phyloP scores from a whole-genome alignment of 2,113 vertebrate species.

The Oryzias melastigma region DNA sequence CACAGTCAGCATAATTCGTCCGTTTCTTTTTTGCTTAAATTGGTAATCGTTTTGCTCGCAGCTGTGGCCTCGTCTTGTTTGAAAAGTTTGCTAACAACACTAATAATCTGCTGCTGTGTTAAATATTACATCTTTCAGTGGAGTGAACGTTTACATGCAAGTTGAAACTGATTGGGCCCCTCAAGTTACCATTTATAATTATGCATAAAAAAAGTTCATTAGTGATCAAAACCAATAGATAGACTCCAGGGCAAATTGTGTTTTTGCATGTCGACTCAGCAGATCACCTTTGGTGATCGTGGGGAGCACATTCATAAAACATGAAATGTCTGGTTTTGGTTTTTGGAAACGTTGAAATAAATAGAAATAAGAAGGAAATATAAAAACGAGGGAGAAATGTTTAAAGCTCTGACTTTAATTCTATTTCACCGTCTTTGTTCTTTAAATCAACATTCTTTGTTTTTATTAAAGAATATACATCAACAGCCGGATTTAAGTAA shows the following conservation, averaged over 20 bases:
- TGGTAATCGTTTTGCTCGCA: conserved; percentile 17
- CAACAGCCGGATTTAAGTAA: no score
- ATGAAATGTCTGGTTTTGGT: conserved; percentile 40
- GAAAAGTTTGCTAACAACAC: conserved; percentile 29
- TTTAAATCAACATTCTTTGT: no score
- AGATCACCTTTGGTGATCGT: conserved; percentile 40
- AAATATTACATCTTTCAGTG: conserved; percentile 48
- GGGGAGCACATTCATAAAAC: conserved; percentile 54
- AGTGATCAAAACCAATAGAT: conserved; percentile 38
- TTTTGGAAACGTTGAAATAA: conserved; percentile 2
- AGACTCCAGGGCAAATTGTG: conserved; percentile 59
- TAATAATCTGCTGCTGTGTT: conserved; percentile 50
- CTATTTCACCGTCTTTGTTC: no score
- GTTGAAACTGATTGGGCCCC: conserved; percentile 52
- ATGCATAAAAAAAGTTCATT: conserved; percentile 64
- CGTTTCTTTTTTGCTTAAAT: not conserved
- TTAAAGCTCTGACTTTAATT: not conserved
- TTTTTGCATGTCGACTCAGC: conserved; percentile 62
- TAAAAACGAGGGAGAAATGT: conserved; percentile 3
- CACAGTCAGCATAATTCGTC: conserved; percentile 45
- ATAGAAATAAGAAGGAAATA: conserved; percentile 1
- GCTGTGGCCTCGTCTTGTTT: conserved; percentile 29
- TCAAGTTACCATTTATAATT: conserved; percentile 58
- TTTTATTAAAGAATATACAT: no score
- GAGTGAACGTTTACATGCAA: conserved; percentile 46